Base-by-base conservation (phyloP, 2,888 invertebrate genomes). In the Chrysotoxum bicinctum region DNA sequence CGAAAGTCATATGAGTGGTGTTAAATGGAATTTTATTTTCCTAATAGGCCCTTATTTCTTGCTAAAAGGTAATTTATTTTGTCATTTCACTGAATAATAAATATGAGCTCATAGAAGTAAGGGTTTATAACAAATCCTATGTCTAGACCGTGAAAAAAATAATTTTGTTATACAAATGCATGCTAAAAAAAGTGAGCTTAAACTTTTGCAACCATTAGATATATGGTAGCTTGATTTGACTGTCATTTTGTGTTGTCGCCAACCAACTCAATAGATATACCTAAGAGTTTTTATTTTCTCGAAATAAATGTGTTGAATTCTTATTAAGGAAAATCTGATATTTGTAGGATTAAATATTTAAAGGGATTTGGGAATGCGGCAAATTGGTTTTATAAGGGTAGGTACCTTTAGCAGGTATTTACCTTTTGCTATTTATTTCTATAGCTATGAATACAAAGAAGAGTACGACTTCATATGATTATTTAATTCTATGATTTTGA, bases 71-170 rank as follows among this genome's bases (percentile, higher is more conserved):
- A 8, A 14, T 50, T 26, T 50, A 8, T 50, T 26, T 23, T 50
- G 23, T 8, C 26, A 8, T 23, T 50, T 50, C 14, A 50, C 23
- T 21, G 40, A 60, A 40, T 40, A 35, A 26, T 26, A 1, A 21
- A 19, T 32, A 32, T 37, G 1, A 23, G 37, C 14, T 26, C n/a
- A 30, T 9, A 8, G 5, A 8, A 16, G 14, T 23, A 30, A 26
- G 30, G 52, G 30, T 30, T 30, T 26, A 30, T 30, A 1, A 30
- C 9, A 60, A 60, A 60, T 60, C 60, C 40, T 26, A 26, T 40
- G 60, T 60, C 60, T 60, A 60, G 60, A 60, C 60, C 60, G 23
- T 60, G 23, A n/a, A 40, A 19, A 60, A 60, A n/a, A n/a, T 60
- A 60, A 37, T 60, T 40, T 43, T 12, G 8, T 60, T 60, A 43